phyloP scores from a whole-genome alignment of 1,140 invertebrate species.

The roundworm (Caenorhabditis elegans) region DNA sequence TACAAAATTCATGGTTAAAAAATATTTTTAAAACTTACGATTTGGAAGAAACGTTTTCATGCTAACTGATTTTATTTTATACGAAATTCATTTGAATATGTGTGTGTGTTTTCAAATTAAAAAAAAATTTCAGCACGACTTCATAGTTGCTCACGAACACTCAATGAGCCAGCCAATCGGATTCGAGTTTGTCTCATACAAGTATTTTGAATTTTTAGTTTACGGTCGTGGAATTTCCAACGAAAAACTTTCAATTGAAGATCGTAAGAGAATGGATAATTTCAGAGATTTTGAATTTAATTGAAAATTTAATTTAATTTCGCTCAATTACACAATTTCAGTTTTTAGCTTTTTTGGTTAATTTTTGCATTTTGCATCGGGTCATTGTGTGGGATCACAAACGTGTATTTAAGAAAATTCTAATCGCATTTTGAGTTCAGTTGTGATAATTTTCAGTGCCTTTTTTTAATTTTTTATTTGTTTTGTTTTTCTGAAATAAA shows the following conservation, averaged over 20 bases:
- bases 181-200: constrained; percentile 20
- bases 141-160: background rate
- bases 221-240: constrained; percentile 28
- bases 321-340: background rate
- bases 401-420: background rate
- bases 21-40: no score
- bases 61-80: no score
- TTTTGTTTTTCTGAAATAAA: background rate
- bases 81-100: no score
- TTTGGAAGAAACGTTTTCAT: no score
- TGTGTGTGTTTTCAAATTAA: no score
- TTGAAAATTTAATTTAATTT: background rate
- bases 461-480: background rate
- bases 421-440: constrained; percentile 4
- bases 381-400: constrained; percentile 23
- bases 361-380: background rate
- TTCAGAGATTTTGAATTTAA: constrained; percentile 33
- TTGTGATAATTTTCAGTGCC: constrained; percentile 16
- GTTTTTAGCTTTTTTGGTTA: background rate
- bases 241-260: constrained; percentile 10
- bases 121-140: background rate
- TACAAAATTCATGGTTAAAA: no score
- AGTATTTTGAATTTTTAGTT: constrained; percentile 33
- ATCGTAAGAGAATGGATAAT: constrained; percentile 28
- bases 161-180: constrained; percentile 1